Conservation (phyloP, 2,888 invertebrate species). For the Aleiodes leptofemur region DNA sequence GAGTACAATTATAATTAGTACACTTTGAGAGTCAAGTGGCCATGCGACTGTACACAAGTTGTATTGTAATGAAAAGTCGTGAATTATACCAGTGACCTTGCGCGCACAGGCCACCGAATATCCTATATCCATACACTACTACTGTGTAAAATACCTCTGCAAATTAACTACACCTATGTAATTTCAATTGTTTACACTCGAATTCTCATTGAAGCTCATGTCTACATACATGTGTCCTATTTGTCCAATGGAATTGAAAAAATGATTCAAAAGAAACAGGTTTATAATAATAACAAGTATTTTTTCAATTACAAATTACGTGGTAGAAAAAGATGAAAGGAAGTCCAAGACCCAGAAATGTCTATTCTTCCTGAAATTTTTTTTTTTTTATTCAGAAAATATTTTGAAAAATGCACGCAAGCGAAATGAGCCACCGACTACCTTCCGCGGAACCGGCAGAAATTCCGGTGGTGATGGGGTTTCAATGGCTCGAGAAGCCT, state of each 20-base stretch:
- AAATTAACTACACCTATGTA: conserved; percentile 12
- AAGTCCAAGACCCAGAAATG: too few relatives aligned
- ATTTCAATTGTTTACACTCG: conserved; percentile 24
- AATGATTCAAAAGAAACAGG: too few relatives aligned
- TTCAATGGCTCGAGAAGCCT: too few relatives aligned
- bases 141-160: conserved; percentile 13
- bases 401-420: too few relatives aligned
- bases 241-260: not conserved
- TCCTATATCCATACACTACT: conserved; percentile 18
- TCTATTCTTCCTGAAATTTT: too few relatives aligned
- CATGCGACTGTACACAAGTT: conserved; percentile 19
- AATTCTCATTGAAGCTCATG: conserved; percentile 11
- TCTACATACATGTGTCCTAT: not conserved
- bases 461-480: too few relatives aligned
- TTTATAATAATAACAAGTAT: not conserved
- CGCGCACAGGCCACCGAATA: conserved; percentile 41
- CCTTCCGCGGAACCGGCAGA: too few relatives aligned
- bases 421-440: too few relatives aligned
- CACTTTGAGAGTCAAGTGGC: conserved; percentile 39
- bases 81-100: conserved; percentile 24
- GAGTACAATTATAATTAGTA: conserved; percentile 44
- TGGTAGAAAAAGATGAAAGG: too few relatives aligned
- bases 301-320: too few relatives aligned
- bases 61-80: conserved; percentile 6
- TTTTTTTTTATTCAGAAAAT: too few relatives aligned